phyloP scores from a whole-genome alignment of 2,888 invertebrate genomes.

The Aphodius sticticus region DNA sequence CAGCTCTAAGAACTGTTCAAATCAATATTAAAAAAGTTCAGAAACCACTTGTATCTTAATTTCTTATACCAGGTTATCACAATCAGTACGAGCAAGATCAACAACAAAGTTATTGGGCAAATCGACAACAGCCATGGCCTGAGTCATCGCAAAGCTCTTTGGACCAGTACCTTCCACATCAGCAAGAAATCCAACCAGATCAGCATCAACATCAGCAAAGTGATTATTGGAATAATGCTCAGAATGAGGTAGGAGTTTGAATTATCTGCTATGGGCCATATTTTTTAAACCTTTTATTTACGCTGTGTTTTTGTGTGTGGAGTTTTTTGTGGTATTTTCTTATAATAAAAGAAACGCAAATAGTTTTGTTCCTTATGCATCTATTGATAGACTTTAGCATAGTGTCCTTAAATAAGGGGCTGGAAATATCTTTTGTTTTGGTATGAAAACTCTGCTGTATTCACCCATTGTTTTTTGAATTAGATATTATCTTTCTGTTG shows the following conservation, averaged over 20 bases:
- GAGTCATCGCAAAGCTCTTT: conserved; percentile 46
- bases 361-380: background rate
- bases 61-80: conserved; percentile 54
- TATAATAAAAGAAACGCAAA: background rate
- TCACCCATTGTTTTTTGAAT: no score
- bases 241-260: conserved; percentile 53
- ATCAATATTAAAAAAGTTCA: conserved; percentile 12
- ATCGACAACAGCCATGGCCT: conserved; percentile 46
- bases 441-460: no score
- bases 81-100: conserved; percentile 33
- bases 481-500: no score
- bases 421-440: no score
- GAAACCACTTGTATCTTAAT: conserved; percentile 50
- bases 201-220: conserved; percentile 47
- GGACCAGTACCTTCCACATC: conserved; percentile 47
- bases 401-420: background rate
- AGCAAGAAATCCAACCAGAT: conserved; percentile 44
- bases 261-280: conserved; percentile 24
- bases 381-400: background rate
- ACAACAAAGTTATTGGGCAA: conserved; percentile 50
- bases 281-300: conserved; percentile 26
- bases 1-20: background rate
- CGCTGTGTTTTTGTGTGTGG: conserved; percentile 8
- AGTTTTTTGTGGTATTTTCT: conserved; percentile 7
- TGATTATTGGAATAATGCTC: conserved; percentile 55